phyloP scores from a whole-genome alignment of 2,888 invertebrate species.

The Phoenoteleia sp. region DNA sequence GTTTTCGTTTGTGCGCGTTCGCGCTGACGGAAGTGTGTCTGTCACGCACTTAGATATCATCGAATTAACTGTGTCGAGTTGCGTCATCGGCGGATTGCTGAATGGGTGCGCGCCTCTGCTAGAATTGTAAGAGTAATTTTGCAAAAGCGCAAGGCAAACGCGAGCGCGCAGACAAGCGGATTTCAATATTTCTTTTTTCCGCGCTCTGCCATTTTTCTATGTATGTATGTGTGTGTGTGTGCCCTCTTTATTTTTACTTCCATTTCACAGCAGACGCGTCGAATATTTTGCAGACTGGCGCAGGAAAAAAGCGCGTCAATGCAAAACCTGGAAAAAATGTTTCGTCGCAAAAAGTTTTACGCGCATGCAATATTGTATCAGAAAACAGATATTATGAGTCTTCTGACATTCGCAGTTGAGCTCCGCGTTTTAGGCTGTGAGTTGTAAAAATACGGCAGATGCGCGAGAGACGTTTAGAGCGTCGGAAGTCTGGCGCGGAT shows the following conservation, averaged over 20 bases:
- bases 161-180: constrained; percentile 2
- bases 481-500: not conserved
- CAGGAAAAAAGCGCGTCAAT: constrained; percentile 34
- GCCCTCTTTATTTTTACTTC: not conserved
- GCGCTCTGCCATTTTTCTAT: not conserved
- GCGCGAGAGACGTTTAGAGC: not conserved
- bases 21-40: constrained; percentile 29
- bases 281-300: constrained; percentile 27
- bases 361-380: too few species aligned
- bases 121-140: constrained; percentile 51
- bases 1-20: constrained; percentile 41
- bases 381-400: constrained; percentile 8
- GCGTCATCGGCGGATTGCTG: constrained; percentile 34
- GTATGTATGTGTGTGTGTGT: too few species aligned
- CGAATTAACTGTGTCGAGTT: constrained; percentile 51
- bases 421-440: constrained; percentile 14
- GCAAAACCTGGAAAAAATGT: constrained; percentile 16
- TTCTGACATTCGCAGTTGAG: constrained; percentile 31
- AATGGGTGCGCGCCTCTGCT: constrained; percentile 14
- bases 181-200: constrained; percentile 27
- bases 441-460: not conserved
- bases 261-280: not conserved
- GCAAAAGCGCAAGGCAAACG: constrained; percentile 37
- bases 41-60: constrained; percentile 47
- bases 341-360: constrained; percentile 14